These are phyloP conservation scores for Tinea trinotella DNA, from an alignment of 2,888 invertebrate genomes.

Conservation along the genomic window DNA sequence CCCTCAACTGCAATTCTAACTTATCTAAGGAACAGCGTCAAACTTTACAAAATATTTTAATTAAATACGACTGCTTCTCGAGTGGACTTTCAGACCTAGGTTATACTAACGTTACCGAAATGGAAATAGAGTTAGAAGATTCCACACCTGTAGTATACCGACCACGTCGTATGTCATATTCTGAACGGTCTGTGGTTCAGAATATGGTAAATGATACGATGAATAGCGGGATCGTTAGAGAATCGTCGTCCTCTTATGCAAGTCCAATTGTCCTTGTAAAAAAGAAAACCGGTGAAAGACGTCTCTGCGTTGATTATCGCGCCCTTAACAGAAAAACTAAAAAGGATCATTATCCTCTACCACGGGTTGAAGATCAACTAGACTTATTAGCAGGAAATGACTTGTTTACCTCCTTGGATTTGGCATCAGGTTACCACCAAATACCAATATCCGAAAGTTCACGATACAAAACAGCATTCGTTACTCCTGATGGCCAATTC, in stretches of 20 bases:
- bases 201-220: conserved; percentile 25
- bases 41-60: not conserved
- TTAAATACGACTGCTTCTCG: conserved; percentile 23
- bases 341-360: conserved; percentile 28
- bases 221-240: conserved; percentile 22
- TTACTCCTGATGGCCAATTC: conserved; percentile 32
- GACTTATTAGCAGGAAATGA: conserved; percentile 27
- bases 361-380: conserved; percentile 31
- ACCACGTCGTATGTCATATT: conserved; percentile 24
- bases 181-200: conserved; percentile 22
- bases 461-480: conserved; percentile 32
- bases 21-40: not conserved
- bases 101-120: conserved; percentile 22
- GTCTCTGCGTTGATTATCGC: conserved; percentile 26
- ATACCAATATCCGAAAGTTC: conserved; percentile 27
- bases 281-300: conserved; percentile 27
- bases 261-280: conserved; percentile 27
- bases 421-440: conserved; percentile 32
- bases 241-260: conserved; percentile 27
- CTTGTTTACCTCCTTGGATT: conserved; percentile 28
- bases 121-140: conserved; percentile 24
- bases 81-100: conserved; percentile 23
- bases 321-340: conserved; percentile 21
- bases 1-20: not conserved
- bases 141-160: conserved; percentile 24